phyloP scores from a whole-genome alignment of 2,797 vertebrate species.

The Hemitrygon akajei region DNA sequence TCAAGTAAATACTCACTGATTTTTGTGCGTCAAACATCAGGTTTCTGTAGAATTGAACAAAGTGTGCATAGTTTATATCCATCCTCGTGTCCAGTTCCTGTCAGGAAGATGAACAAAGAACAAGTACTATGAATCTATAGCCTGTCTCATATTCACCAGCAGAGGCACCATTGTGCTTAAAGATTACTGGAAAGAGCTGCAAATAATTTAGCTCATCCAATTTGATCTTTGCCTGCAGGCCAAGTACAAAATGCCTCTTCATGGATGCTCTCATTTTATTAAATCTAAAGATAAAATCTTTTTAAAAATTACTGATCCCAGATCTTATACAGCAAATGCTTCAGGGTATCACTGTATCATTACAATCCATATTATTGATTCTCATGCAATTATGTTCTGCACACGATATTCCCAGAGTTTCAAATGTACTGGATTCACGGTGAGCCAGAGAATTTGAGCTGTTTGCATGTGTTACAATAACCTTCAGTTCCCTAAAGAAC shows the following conservation, averaged over 20 bases:
- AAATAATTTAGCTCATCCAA: background rate
- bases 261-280: background rate
- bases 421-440: background rate
- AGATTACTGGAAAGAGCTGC: background rate
- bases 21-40: conserved; percentile 78
- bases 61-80: conserved; percentile 68
- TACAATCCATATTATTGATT: background rate
- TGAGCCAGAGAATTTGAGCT: background rate
- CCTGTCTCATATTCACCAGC: background rate
- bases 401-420: conserved; percentile 21
- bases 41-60: conserved; percentile 76
- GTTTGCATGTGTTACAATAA: background rate
- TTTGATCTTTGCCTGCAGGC: background rate
- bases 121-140: background rate
- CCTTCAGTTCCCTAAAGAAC: conserved; percentile 1
- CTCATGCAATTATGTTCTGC: background rate
- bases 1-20: conserved; percentile 57
- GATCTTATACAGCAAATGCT: background rate
- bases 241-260: no score
- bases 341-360: background rate
- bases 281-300: background rate
- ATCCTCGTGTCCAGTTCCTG: conserved; percentile 74
- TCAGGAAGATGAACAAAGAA: background rate
- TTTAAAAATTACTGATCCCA: background rate
- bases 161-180: background rate